A percentile compares a stretch with the other conserved stretches of the same genome.
Evolutionary conservation across 30 jellyfish, hydroid and myxozoan genomes (phyloP).

Genomic region (Hydractinia echinata): DNA sequence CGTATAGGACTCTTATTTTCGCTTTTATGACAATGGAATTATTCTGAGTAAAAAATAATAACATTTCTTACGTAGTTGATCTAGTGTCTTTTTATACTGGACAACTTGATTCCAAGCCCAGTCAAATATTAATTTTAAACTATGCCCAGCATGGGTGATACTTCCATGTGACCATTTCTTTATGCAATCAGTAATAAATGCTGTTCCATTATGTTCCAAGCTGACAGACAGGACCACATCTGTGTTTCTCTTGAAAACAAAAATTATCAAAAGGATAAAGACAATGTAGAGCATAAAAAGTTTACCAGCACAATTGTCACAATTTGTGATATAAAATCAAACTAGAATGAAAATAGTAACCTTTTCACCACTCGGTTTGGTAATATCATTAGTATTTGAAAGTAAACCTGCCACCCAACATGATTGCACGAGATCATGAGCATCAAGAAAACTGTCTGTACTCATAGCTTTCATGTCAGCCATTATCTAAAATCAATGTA

Average conservation of each 20-base stretch:
- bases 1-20: background rate
- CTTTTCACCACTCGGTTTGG: slow-evolving; percentile 63
- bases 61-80: slow-evolving; percentile 51
- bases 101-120: slow-evolving; percentile 93
- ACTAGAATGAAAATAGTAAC: slow-evolving; percentile 12
- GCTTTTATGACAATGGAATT: background rate
- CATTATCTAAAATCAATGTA: slow-evolving; percentile 45
- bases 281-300: background rate
- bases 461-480: slow-evolving; percentile 71
- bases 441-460: slow-evolving; percentile 51
- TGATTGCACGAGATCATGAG: slow-evolving; percentile 42
- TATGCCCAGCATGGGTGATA: slow-evolving; percentile 71
- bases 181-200: slow-evolving; percentile 31
- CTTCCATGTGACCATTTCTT: slow-evolving; percentile 40
- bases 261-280: background rate
- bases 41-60: background rate
- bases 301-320: background rate
- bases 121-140: slow-evolving; percentile 55
- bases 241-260: slow-evolving; percentile 15
- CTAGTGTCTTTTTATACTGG: slow-evolving; percentile 61
- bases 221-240: slow-evolving; percentile 27
- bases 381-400: slow-evolving; percentile 51
- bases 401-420: slow-evolving; percentile 91
- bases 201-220: slow-evolving; percentile 30
- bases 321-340: background rate